Evolutionary conservation across 1,140 invertebrate species (phyloP), one percentile per base, ranked within the genome.

Genomic region (Achroia grisella): DNA sequence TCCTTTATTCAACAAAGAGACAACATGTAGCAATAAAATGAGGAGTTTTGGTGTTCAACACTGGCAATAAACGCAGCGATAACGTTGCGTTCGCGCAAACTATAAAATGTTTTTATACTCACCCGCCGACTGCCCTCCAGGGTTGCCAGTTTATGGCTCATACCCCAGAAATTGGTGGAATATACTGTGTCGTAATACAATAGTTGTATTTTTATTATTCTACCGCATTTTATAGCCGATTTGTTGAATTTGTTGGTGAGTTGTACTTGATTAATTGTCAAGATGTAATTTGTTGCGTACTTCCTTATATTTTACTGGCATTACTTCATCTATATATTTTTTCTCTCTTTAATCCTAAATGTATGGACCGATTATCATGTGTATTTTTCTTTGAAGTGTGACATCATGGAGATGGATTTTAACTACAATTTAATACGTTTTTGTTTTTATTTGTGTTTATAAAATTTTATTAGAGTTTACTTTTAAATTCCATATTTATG

Each of bases 131-230:
- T 17, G 15, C 36, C 10, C 23, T 27, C 35, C n/a, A 29, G 36
- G 44, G 44, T 46, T 46, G 44, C 44, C 30, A 46, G 28, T 46
- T 46, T 46, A 46, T 30, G 44, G 39, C 44, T 27, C 29, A 33
- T 34, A 30, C 37, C 35, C 36, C 13, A 23, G 32, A 46, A 46
- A 32, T 46, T 29, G 36, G 28, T 13, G 30, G 14, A 46, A 39
- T 32, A 31, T 39, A 32, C 30, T 37, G 44, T 46, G 31, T 31
- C 36, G 17, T 46, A 46, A 39, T 30, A 46, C 36, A 30, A 39
- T 46, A 17, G 33, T 36, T 39, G 28, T 46, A 46, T 40, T 46
- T 46, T 46, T 46, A 46, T 37, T 39, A 13, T 37, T 10, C 27
- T 11, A 37, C 31, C 36, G 11, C 15, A 32, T 8, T 39, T 39